Conservation (phyloP, 1,140 invertebrate genomes). For the Brachionus plicatilis region DNA sequence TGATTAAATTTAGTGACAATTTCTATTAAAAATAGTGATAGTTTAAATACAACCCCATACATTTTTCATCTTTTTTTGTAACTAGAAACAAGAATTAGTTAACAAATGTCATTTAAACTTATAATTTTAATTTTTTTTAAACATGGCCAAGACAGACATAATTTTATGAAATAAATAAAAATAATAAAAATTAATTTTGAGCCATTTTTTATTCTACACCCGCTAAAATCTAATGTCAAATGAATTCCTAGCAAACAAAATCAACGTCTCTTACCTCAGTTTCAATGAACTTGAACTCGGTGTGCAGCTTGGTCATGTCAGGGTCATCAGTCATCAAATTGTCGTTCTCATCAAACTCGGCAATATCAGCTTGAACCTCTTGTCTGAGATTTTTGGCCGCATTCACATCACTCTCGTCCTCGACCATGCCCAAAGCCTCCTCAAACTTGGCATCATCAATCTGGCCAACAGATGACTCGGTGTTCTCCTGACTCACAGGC, state of each 20-base stretch:
- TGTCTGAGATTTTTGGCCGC: constrained; percentile 82
- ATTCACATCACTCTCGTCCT: constrained; percentile 87
- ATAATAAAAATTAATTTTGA: too few species aligned
- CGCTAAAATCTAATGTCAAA: too few species aligned
- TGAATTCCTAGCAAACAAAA: not conserved
- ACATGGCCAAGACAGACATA: too few species aligned
- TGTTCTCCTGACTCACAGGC: not conserved
- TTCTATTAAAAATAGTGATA: too few species aligned
- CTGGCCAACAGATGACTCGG: not conserved
- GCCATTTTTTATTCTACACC: too few species aligned
- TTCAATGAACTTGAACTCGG: constrained; percentile 73
- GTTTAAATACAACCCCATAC: too few species aligned
- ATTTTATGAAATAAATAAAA: too few species aligned
- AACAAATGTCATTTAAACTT: too few species aligned
- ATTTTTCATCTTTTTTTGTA: too few species aligned
- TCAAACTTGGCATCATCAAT: not conserved
- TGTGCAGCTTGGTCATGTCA: constrained; percentile 65
- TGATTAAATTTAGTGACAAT: too few species aligned
- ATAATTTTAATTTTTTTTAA: too few species aligned
- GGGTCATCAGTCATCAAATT: constrained; percentile 62
- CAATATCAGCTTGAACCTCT: constrained; percentile 84
- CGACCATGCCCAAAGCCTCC: constrained; percentile 62
- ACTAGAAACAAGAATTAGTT: too few species aligned
- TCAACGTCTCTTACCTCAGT: constrained; percentile 64
- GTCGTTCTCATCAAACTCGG: constrained; percentile 92